Base-by-base conservation (phyloP, 1,140 invertebrate genomes). In the Dreissena rostriformis region DNA sequence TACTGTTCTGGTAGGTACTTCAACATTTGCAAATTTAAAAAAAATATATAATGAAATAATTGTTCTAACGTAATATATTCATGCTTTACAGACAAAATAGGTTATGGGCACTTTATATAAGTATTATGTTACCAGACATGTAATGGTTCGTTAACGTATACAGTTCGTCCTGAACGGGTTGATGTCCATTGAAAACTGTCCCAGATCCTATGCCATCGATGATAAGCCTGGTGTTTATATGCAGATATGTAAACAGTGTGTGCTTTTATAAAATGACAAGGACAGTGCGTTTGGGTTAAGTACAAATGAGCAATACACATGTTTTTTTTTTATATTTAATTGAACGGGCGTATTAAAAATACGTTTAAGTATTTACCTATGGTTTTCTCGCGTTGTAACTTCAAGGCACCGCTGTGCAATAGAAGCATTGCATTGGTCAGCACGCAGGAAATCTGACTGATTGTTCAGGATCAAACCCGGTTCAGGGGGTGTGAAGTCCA, bases 131-230 rank as follows among this genome's bases (percentile, higher is more conserved):
- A 91, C 90, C 90, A 79, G 88, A 86, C 6, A 86, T 76, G 66
- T 85, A 86, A 55, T 88, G 86, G 66, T 91, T 91, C 14, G 84
- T 73, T 4, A 87, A 28, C 0, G 88, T 88, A 63, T 88, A 89
- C 15, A 78, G n/a, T 14, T 73, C 76, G 29, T 90, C 86, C 22
- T 81, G 49, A 14, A 87, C 72, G 28, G 86, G 86, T 66, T 86
- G 71, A 76, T 90, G 86, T 14, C 90, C 90, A 77, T 89, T 91
- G 39, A 91, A 90, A 26, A 91, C 84, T 11, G 90, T 90, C 14
- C 26, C 66, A 63, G 85, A 74, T 14, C 75, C 86, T 65, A 28
- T 6, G 7, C 88, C 90, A 81, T 90, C 88, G 51, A 88, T 81
- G 11, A 91, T 88, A 67, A 61, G 82, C 67, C 88, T 91, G 61